Evolutionary conservation across 2,113 vertebrate species (phyloP).

Genomic region (Pontoporia blainvillei): DNA sequence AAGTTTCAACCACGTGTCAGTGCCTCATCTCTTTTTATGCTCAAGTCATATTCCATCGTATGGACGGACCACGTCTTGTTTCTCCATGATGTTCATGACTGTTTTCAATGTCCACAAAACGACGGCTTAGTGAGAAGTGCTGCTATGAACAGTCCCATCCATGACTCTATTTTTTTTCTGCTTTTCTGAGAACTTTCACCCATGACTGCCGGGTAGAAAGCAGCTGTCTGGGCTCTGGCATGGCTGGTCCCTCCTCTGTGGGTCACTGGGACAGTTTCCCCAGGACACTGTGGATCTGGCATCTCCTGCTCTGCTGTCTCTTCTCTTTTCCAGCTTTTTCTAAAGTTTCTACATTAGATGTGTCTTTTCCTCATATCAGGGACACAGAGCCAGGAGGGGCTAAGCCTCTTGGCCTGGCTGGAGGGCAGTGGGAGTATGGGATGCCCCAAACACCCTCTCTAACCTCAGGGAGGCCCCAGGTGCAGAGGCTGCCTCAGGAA

Average conservation of each 20-base stretch:
- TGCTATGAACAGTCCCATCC: rapidly evolving
- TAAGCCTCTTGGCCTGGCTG: neutral
- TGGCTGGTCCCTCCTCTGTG: rapidly evolving
- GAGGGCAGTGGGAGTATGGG: neutral
- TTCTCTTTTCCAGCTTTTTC: neutral
- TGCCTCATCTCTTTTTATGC: neutral
- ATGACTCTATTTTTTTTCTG: rapidly evolving
- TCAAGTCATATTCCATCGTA: rapidly evolving
- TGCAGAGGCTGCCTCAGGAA: neutral
- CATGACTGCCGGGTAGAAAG: rapidly evolving
- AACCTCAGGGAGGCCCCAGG: neutral
- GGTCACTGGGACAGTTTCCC: neutral
- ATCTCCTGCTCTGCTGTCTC: neutral
- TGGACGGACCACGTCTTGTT: rapidly evolving
- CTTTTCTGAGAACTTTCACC: too few species aligned
- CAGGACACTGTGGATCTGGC: neutral
- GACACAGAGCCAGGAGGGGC: neutral
- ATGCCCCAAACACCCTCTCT: neutral
- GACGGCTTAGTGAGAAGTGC: rapidly evolving
- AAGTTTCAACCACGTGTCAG: rapidly evolving
- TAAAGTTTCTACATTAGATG: neutral
- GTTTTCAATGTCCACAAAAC: rapidly evolving
- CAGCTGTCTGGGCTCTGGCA: neutral
- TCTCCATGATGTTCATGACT: neutral
- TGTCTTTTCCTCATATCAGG: neutral